These are phyloP conservation scores for Dryadula phaetusa DNA, from an alignment of 2,888 invertebrate species.

Conservation along the genomic window DNA sequence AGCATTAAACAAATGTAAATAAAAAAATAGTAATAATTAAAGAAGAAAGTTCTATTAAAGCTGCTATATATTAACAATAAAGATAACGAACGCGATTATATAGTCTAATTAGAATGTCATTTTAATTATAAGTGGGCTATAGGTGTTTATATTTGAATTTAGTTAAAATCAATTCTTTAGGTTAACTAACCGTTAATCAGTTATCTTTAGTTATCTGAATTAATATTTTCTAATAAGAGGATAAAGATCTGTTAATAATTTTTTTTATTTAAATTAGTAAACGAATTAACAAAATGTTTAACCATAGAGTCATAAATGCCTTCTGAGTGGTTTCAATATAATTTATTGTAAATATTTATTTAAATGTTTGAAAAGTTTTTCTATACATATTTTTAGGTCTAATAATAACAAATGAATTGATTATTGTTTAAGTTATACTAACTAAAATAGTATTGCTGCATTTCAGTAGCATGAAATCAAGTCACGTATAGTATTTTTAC, in stretches of 20 bases:
- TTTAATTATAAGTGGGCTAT: slow-evolving; percentile 14
- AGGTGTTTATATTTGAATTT: slow-evolving; percentile 13
- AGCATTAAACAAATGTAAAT: background rate
- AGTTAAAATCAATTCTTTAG: background rate
- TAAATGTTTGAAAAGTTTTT: too few species aligned
- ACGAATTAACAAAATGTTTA: too few species aligned
- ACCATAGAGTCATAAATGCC: too few species aligned
- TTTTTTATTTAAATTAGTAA: background rate
- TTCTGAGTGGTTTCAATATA: too few species aligned
- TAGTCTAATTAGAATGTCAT: slow-evolving; percentile 13
- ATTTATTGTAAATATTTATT: too few species aligned
- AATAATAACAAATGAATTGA: too few species aligned
- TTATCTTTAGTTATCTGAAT: background rate
- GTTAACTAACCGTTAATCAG: background rate
- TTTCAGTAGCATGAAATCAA: too few species aligned
- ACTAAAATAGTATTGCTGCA: too few species aligned
- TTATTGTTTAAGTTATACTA: too few species aligned
- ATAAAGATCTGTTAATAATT: background rate
- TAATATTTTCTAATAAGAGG: background rate
- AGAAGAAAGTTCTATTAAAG: slow-evolving; percentile 2
- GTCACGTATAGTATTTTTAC: too few species aligned
- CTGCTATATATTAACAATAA: slow-evolving; percentile 4
- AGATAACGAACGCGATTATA: slow-evolving; percentile 5
- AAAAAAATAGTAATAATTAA: background rate
- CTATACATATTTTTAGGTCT: too few species aligned